A percentile compares a stretch with the other conserved stretches of the same genome.
Conservation (phyloP, 2,797 vertebrate genomes). For the Tinamus major region DNA sequence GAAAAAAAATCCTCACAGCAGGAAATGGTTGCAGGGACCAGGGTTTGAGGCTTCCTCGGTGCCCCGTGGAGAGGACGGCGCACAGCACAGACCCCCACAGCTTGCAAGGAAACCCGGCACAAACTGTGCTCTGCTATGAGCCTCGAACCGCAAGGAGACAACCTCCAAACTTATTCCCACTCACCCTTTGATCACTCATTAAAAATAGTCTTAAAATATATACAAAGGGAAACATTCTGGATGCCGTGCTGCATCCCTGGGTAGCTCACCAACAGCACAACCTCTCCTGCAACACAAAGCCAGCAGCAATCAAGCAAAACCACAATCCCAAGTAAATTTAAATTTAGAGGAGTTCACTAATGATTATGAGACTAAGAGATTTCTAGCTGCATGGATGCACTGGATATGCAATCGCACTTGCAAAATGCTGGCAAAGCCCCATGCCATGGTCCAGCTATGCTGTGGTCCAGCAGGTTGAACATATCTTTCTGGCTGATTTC, state of each 20-base stretch:
- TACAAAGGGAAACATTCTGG: background rate
- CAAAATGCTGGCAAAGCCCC: background rate
- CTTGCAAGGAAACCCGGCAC: background rate
- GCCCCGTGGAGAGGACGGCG: fast-evolving
- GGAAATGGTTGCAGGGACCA: background rate
- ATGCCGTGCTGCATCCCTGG: background rate
- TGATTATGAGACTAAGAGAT: background rate
- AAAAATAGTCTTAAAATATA: background rate
- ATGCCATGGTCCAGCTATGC: background rate
- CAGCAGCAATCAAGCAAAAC: background rate
- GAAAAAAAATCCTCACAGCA: background rate
- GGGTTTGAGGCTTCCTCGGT: background rate
- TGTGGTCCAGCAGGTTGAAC: background rate
- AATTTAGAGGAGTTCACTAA: background rate
- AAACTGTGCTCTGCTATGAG: background rate
- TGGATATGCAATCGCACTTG: fast-evolving
- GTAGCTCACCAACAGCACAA: background rate
- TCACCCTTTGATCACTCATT: background rate
- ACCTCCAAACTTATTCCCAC: background rate
- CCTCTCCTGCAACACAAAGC: background rate
- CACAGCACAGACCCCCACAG: background rate
- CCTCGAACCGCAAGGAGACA: background rate
- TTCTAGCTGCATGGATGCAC: background rate
- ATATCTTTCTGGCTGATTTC: background rate
- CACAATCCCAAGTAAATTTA: background rate